Base-by-base conservation (phyloP, 2,888 invertebrate genomes). In the Sarcophaga variegata region DNA sequence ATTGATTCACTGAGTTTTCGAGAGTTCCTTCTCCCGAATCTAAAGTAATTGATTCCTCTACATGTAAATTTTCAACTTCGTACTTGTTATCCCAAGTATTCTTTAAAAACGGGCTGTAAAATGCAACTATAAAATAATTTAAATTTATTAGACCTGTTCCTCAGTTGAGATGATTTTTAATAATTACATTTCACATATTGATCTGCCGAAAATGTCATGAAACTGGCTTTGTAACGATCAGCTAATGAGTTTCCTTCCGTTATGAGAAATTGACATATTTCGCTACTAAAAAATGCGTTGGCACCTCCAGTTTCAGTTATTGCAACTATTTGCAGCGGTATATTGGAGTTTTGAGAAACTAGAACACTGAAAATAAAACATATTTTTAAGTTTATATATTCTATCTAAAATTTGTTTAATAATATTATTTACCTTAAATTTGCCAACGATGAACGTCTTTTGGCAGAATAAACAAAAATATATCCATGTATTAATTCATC, bases 1-100 rank as follows among this genome's bases (percentile, higher is more conserved):
- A 94, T 94, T 93, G 95, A 92, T 93, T 95, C 94, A 95, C 96
- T 91, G 94, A 96, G 94, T 95, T 96, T 92, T 96, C 97, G 91
- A 96, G 92, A 45, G 96, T 96, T 20, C 96, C 96, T 92, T 96
- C 96, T 2, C 96, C 96, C 80, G 96, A 96, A 92, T 96, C 96
- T 90, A 94, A 90, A 88, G 93, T 93, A 88, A 93, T 93, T 90
- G 94, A 93, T 95, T 97, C 97, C 92, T 97, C 97, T 95, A 98
- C 96, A 89, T 98, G 96, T 22, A 98, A 97, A 91, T 97, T 97
- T 93, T 99, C 98, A 79, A 98, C 98, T 94, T 98, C 98, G 47
- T 97, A 97, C 90, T 98, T 98, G 90, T 97, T 97, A 93, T 98
- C 98, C 98, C 98, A 98, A 27, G 98, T 98, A 93, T 98, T 98